Evolutionary conservation across 1,140 invertebrate species (phyloP), one percentile per base, ranked within the genome.

Genomic region (Bombus pyrosoma): DNA sequence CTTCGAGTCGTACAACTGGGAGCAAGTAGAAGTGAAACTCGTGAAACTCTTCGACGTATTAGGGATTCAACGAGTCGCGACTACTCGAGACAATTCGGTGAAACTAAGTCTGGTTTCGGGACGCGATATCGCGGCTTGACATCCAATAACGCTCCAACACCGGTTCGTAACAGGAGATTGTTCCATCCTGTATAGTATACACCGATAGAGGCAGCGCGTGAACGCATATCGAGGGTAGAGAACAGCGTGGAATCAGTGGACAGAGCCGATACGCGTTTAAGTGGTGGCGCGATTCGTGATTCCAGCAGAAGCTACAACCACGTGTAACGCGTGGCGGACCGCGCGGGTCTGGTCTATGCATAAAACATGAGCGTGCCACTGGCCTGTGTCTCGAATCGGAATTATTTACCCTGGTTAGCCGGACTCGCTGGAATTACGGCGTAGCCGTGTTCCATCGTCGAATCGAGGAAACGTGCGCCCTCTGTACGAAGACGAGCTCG

Each of bases 391-490:
- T 79, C 80, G 66, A 89, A 91, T 91, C 66, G 81, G 90, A 91
- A 91, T 91, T 91, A 91, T 91, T 91, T 91, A 91, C 83, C 75
- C 68, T 76, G 89, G 85, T 86, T 88, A 88, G 84, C 76, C 59
- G 72, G 68, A 90, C 57, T 76, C 59, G 80, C 62, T 84, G 74
- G 91, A 91, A 89, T 89, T 91, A 85, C 79, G 71, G 72, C 62
- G 39, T 22, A 28, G 12, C n/a, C 80, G 41, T 71, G 76, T 72
- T 64, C 83, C 57, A 66, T 15, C 68, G 41, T 62, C 59, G n/a
- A 83, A 79, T 85, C 75, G 85, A 76, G 69, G 66, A 81, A 62
- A 81, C 77, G 59, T n/a, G 77, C 57, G 15, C 39, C 57, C 53
- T 41, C 47, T 22, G 0, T 59, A 71, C 82, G 74, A 83, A 75